A percentile compares a stretch with the other conserved stretches of the same genome.
Conservation (phyloP, 2,888 invertebrate species). For the Caprella mutica region DNA sequence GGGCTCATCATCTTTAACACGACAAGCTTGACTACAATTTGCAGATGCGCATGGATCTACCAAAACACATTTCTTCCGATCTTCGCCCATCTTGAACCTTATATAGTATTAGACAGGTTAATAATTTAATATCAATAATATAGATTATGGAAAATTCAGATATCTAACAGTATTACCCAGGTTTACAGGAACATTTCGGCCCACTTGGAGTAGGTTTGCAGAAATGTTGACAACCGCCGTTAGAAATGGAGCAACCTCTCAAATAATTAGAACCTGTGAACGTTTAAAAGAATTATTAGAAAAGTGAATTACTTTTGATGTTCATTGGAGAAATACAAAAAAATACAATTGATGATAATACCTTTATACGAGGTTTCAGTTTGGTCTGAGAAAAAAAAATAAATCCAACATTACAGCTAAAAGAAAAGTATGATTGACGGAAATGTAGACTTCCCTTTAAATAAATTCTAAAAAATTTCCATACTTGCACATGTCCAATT, state of each 20-base stretch:
- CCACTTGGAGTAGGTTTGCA: slow-evolving; percentile 10
- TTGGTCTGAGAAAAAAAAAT: too few species aligned
- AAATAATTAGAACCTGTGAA: background rate
- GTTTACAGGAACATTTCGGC: slow-evolving; percentile 15
- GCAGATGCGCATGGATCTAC: background rate
- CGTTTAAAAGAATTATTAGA: too few species aligned
- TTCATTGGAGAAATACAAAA: too few species aligned
- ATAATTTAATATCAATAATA: background rate
- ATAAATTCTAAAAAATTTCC: too few species aligned
- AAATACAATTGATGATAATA: too few species aligned
- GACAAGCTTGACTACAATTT: background rate
- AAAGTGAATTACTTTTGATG: too few species aligned
- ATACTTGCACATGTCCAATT: slow-evolving; percentile 19
- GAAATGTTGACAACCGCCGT: slow-evolving; percentile 18
- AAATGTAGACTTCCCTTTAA: too few species aligned
- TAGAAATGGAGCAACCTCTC: background rate
- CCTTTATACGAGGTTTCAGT: too few species aligned
- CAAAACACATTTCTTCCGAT: background rate
- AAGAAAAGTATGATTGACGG: too few species aligned
- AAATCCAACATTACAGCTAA: too few species aligned
- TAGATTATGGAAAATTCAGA: background rate
- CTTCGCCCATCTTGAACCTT: background rate
- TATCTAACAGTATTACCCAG: slow-evolving; percentile 11
- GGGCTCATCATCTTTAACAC: background rate
- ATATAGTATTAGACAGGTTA: too few species aligned